Conservation (phyloP, 2,113 vertebrate genomes). For the Amia ocellicauda region DNA sequence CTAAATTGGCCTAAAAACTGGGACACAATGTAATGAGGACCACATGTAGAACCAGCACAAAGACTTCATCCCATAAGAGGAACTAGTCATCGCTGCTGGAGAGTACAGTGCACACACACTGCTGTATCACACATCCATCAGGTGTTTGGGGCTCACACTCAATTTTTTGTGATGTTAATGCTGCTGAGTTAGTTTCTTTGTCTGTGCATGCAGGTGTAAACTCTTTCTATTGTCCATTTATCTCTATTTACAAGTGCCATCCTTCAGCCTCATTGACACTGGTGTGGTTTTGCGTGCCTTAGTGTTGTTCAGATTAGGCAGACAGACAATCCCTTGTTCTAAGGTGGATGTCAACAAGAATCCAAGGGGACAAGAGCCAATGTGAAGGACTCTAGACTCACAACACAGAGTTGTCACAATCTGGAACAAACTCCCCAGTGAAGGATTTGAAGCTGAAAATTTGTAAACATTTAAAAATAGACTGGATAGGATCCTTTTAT, state of each 20-base stretch:
- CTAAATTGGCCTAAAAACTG: slow-evolving; percentile 1
- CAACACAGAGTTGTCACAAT: too few relatives aligned
- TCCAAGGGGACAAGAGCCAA: too few relatives aligned
- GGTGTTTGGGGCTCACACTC: slow-evolving; percentile 27
- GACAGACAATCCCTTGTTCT: too few relatives aligned
- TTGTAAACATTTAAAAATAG: too few relatives aligned
- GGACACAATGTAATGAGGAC: slow-evolving; percentile 10
- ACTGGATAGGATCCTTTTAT: too few relatives aligned
- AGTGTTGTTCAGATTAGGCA: too few relatives aligned
- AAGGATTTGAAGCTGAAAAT: too few relatives aligned
- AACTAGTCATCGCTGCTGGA: slow-evolving; percentile 8
- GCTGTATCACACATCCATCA: slow-evolving; percentile 13
- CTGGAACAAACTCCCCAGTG: too few relatives aligned
- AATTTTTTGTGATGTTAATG: slow-evolving; percentile 45
- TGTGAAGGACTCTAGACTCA: too few relatives aligned
- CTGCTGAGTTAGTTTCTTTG: slow-evolving; percentile 37
- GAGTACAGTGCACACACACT: slow-evolving; percentile 8
- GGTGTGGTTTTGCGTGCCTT: neutral
- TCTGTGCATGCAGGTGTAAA: slow-evolving; percentile 28
- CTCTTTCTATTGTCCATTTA: slow-evolving; percentile 8
- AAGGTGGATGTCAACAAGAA: too few relatives aligned
- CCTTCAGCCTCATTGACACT: neutral
- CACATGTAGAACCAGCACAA: slow-evolving; percentile 14
- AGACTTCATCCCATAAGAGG: slow-evolving; percentile 12
- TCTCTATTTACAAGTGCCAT: neutral